Conservation (phyloP, 2,888 invertebrate species). For the Nephrotoma guestfalica region DNA sequence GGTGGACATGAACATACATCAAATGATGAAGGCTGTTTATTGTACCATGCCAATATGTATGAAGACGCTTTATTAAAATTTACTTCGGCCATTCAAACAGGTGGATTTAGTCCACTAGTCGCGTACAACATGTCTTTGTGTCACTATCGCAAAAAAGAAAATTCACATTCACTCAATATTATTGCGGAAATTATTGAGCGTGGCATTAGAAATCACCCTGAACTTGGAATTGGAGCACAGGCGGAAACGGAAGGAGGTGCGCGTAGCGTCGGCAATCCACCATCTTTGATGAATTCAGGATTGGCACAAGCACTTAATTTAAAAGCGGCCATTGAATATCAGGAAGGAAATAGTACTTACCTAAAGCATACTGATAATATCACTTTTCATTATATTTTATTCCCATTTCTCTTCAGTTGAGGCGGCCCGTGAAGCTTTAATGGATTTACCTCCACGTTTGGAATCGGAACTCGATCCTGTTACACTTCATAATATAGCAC, state of each 20-base stretch:
- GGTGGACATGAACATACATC: conserved; percentile 85
- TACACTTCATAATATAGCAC: conserved; percentile 91
- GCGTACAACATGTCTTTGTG: conserved; percentile 94
- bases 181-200: conserved; percentile 75
- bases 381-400: background rate
- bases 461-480: conserved; percentile 97
- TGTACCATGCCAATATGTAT: conserved; percentile 83
- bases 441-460: conserved; percentile 82
- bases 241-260: conserved; percentile 61
- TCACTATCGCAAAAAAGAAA: conserved; percentile 87
- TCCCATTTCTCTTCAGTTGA: conserved; percentile 39
- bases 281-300: conserved; percentile 87
- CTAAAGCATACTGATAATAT: background rate
- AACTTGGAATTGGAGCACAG: conserved; percentile 92
- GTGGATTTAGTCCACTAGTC: conserved; percentile 80
- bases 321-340: conserved; percentile 96
- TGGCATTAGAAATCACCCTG: conserved; percentile 93
- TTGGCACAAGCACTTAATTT: conserved; percentile 96
- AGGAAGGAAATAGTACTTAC: conserved; percentile 64
- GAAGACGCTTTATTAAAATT: conserved; percentile 89
- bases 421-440: conserved; percentile 71
- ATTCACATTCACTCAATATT: conserved; percentile 76
- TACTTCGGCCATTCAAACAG: conserved; percentile 67
- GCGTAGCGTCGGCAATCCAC: conserved; percentile 89
- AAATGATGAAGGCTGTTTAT: conserved; percentile 86